phyloP scores from a whole-genome alignment of 1,140 invertebrate genomes.

The Glossosoma conforme region DNA sequence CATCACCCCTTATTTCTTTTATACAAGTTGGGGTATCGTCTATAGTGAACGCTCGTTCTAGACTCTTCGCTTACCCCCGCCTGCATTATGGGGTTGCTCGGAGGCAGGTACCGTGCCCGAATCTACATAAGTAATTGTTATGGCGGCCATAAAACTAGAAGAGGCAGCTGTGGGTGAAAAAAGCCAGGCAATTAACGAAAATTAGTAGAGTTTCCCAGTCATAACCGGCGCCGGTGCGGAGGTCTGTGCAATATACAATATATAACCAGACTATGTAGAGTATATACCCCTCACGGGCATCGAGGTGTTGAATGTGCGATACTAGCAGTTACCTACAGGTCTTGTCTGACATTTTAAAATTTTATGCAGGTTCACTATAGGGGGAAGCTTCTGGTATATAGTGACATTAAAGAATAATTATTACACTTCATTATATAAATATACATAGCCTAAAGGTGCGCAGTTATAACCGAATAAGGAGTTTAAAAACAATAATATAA shows the following conservation, averaged over 20 bases:
- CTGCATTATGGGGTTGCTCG: constrained; percentile 5
- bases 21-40: no score
- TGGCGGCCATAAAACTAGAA: constrained; percentile 26
- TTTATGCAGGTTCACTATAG: constrained; percentile 11
- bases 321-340: background rate
- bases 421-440: no score
- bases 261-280: background rate
- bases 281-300: background rate
- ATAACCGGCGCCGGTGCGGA: constrained; percentile 3
- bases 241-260: no score
- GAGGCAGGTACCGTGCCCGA: constrained; percentile 14
- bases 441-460: no score
- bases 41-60: no score
- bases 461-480: no score
- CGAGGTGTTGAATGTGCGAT: constrained; percentile 9
- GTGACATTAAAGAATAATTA: constrained; percentile 25
- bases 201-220: constrained; percentile 24
- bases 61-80: background rate
- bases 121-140: constrained; percentile 33
- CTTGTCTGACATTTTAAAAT: constrained; percentile 26
- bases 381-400: constrained; percentile 7
- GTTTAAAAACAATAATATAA: no score
- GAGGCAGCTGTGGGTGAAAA: constrained; percentile 23
- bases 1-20: no score
- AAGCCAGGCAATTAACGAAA: constrained; percentile 32